A percentile compares a stretch with the other conserved stretches of the same genome.
Evolutionary conservation across 2,888 invertebrate species (phyloP).

Genomic region (Allacma fusca): DNA sequence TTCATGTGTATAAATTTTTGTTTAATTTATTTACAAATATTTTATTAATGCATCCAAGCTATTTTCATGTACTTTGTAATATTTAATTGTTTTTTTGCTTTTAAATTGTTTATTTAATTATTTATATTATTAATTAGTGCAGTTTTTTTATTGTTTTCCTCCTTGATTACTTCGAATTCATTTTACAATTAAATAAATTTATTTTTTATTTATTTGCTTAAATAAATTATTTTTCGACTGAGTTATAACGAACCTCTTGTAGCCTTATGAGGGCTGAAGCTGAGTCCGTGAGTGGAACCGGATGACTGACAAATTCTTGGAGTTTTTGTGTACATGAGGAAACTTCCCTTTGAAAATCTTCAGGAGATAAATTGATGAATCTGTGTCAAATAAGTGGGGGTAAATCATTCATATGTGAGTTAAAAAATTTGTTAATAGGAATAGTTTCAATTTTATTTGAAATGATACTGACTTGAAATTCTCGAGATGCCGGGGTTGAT

Average conservation of each 20-base stretch:
- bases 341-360: conserved; percentile 44
- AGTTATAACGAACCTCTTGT: conserved; percentile 48
- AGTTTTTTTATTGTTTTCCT: too few species aligned
- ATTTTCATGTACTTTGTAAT: too few species aligned
- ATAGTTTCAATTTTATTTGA: not conserved
- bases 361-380: conserved; percentile 35
- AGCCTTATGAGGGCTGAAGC: conserved; percentile 46
- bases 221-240: not conserved
- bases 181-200: too few species aligned
- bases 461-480: conserved; percentile 7
- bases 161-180: too few species aligned
- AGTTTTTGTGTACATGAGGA: conserved; percentile 45
- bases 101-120: too few species aligned
- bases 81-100: too few species aligned
- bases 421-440: not conserved
- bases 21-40: too few species aligned
- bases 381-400: conserved; percentile 14
- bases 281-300: conserved; percentile 45
- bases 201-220: too few species aligned
- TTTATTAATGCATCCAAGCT: too few species aligned
- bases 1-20: too few species aligned
- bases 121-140: too few species aligned
- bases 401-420: conserved; percentile 7
- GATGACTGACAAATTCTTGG: conserved; percentile 46
- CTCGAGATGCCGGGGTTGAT: not conserved